A percentile compares a stretch with the other conserved stretches of the same genome.
Conservation (phyloP, 1,140 invertebrate genomes). For the Drosophila malerkotliana region DNA sequence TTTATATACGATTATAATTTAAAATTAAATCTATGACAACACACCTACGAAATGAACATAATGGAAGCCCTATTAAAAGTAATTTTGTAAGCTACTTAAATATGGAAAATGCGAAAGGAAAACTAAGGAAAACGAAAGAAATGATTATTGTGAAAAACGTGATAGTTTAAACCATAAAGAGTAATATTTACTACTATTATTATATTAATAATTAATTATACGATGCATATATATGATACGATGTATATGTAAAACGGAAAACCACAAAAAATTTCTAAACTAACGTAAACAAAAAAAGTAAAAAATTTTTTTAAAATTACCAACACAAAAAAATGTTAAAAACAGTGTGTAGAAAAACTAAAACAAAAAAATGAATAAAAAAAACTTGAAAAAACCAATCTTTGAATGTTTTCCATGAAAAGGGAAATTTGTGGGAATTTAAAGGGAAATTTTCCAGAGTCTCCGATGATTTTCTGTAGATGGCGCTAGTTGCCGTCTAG, state of each 20-base stretch:
- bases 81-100: conserved; percentile 79
- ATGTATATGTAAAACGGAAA: conserved; percentile 52
- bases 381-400: conserved; percentile 76
- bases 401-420: neutral
- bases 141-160: conserved; percentile 80
- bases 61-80: conserved; percentile 49
- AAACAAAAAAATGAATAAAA: conserved; percentile 81
- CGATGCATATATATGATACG: conserved; percentile 52
- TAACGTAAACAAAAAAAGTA: conserved; percentile 77
- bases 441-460: neutral
- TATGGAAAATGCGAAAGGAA: conserved; percentile 62
- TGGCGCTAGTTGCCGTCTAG: neutral
- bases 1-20: conserved; percentile 50
- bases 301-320: conserved; percentile 75
- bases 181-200: conserved; percentile 82
- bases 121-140: conserved; percentile 55
- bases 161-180: conserved; percentile 82
- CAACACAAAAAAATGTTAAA: conserved; percentile 79
- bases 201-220: conserved; percentile 82
- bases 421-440: neutral
- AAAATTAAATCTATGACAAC: conserved; percentile 43
- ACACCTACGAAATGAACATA: conserved; percentile 58
- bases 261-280: conserved; percentile 67
- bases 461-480: neutral
- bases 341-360: conserved; percentile 81